Base-by-base conservation (phyloP, 2,113 vertebrate genomes). In the Leptobrachium ailaonicum region DNA sequence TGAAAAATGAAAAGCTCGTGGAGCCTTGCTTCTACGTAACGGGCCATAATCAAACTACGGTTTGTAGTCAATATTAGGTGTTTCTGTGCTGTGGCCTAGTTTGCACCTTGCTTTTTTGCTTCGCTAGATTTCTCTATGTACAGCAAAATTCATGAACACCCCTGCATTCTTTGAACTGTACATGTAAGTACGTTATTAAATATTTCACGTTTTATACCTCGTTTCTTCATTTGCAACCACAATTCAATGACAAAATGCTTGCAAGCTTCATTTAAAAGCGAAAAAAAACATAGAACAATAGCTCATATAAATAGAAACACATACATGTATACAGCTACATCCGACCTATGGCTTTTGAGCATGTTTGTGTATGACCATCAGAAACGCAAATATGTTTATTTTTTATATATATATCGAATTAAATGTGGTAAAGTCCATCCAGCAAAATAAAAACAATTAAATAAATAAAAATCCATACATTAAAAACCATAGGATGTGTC, bases 41-140 rank as follows among this genome's bases (percentile, higher is more conserved):
- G 96, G 97, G 97, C 95, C 98, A 96, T 95, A 98, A 97, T 97
- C 96, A 96, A 96, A 98, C 95, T 95, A 99, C 97, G 98, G 98
- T 99, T 98, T 98, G 98, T 99, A 98, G 93, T 95, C 91, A 91
- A 91, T 94, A 93, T 84, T 93, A 94, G 93, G 92, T 91, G 88
- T 93, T 95, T 95, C 92, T 94, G 93, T 95, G 93, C 92, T 95
- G 95, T 95, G 93, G 92, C 93, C 94, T 96, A 92, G 92, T 93
- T 93, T 90, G 93, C 90, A 88, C 87, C 89, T 94, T 94, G 92
- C 94, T 92, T 88, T 92, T 88, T 90, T 84, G 91, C 92, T 95
- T 93, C 86, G 90, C 92, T 95, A 90, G 95, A 91, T 95, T 90
- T 92, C 89, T 94, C 88, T 86, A 89, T 94, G 93, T 93, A 89